Percentiles rank a stretch among this genome's conserved stretches.
Conservation (phyloP, 2,888 invertebrate genomes). For the Tipula lateralis region DNA sequence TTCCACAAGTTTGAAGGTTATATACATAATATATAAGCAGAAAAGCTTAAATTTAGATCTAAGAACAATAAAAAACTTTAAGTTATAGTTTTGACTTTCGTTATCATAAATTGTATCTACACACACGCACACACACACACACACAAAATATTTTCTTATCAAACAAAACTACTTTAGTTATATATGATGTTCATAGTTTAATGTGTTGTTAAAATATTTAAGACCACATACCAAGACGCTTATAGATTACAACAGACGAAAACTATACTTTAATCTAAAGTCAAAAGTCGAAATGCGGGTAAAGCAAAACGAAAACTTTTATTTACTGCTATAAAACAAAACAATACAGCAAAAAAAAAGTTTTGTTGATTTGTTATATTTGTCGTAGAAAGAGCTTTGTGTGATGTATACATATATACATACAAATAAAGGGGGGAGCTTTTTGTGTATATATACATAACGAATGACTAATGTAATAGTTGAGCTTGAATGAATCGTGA, state of each 20-base stretch:
- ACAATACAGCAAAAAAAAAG: too few relatives aligned
- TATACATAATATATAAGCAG: neutral
- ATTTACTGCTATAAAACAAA: neutral
- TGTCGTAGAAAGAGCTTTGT: too few relatives aligned
- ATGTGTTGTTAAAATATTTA: neutral
- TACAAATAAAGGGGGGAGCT: too few relatives aligned
- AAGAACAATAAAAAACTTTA: neutral
- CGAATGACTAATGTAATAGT: too few relatives aligned
- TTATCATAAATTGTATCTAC: neutral
- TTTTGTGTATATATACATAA: too few relatives aligned
- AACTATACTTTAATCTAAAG: constrained; percentile 14
- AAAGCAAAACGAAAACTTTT: neutral
- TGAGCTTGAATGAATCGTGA: too few relatives aligned
- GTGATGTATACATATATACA: too few relatives aligned
- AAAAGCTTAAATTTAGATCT: neutral
- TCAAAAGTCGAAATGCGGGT: neutral
- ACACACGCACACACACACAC: neutral
- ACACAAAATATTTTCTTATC: neutral
- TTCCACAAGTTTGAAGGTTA: neutral
- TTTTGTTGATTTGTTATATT: too few relatives aligned
- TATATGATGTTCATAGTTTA: too few relatives aligned
- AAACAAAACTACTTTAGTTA: neutral
- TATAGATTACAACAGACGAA: neutral
- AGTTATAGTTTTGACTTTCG: neutral
- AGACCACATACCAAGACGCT: neutral